A percentile compares a stretch with the other conserved stretches of the same genome.
Conservation (phyloP, 2,888 invertebrate species). For the Drosophila putrida region DNA sequence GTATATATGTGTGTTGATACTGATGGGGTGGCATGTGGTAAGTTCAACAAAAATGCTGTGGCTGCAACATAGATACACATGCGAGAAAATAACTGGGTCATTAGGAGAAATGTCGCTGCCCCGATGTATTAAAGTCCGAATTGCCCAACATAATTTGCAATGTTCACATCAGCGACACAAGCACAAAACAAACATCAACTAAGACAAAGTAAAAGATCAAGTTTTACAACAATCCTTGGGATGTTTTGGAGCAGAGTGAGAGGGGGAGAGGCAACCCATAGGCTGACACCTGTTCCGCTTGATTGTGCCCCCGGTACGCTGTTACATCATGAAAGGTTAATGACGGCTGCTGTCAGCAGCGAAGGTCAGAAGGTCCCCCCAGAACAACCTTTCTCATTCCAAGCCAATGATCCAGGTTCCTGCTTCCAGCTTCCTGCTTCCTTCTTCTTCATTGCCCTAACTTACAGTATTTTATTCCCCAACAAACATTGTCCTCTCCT, state of each 20-base stretch:
- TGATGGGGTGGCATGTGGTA: conserved; percentile 73
- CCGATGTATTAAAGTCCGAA: conserved; percentile 44
- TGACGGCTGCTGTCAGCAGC: conserved; percentile 81
- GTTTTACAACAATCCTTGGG: conserved; percentile 12
- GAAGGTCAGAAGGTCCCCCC: conserved; percentile 73
- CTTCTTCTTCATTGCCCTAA: background rate
- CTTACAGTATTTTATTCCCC: conserved; percentile 22
- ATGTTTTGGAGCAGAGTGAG: background rate
- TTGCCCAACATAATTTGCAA: conserved; percentile 39
- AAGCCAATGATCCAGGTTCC: conserved; percentile 10
- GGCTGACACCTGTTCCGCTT: conserved; percentile 74
- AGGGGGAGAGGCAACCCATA: conserved; percentile 9
- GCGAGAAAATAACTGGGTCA: conserved; percentile 57
- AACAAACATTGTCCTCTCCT: conserved; percentile 13
- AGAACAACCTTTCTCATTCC: conserved; percentile 11
- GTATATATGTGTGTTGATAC: conserved; percentile 11
- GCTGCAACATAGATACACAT: conserved; percentile 19
- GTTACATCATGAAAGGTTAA: conserved; percentile 78
- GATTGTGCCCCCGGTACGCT: conserved; percentile 68
- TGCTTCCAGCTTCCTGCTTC: conserved; percentile 17
- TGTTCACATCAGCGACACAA: conserved; percentile 33
- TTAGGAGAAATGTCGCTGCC: conserved; percentile 33
- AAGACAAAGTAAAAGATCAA: conserved; percentile 58
- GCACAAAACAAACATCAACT: conserved; percentile 22
- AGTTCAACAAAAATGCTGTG: conserved; percentile 67